phyloP scores from a whole-genome alignment of 2,113 vertebrate species.

The Phoxinus phoxinus region DNA sequence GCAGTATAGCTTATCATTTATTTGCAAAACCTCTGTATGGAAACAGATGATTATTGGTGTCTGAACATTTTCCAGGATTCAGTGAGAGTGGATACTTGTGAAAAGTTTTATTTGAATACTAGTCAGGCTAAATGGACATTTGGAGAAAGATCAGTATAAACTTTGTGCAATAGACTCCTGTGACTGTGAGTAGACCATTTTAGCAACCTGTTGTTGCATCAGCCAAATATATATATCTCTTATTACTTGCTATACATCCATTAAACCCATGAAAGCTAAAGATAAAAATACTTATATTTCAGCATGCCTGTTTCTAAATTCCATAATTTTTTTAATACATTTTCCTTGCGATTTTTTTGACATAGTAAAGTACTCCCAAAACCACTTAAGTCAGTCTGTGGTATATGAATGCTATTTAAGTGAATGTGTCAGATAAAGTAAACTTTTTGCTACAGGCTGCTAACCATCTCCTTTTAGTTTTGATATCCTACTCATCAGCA shows the following conservation, averaged over 20 bases:
- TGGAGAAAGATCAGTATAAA: background rate
- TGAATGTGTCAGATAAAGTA: background rate
- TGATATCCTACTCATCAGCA: background rate
- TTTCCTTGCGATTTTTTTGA: background rate
- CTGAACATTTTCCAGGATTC: background rate
- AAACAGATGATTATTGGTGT: background rate
- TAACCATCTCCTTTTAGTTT: constrained; percentile 6
- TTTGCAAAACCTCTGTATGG: background rate
- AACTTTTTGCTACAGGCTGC: background rate
- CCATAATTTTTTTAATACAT: background rate
- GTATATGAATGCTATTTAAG: background rate
- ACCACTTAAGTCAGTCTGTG: background rate
- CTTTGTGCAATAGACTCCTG: background rate
- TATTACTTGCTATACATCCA: background rate
- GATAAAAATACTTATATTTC: background rate
- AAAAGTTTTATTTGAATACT: background rate
- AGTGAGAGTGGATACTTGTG: background rate
- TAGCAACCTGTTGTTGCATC: constrained; percentile 12
- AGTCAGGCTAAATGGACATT: background rate
- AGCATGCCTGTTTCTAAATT: background rate
- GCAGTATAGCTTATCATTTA: background rate
- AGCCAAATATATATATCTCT: background rate
- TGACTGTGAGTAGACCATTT: background rate
- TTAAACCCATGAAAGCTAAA: background rate
- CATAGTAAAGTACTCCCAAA: background rate